Percentiles rank a stretch among this genome's conserved stretches.
phyloP scores from a whole-genome alignment of 2,113 vertebrate genomes.

The Nesoenas mayeri region DNA sequence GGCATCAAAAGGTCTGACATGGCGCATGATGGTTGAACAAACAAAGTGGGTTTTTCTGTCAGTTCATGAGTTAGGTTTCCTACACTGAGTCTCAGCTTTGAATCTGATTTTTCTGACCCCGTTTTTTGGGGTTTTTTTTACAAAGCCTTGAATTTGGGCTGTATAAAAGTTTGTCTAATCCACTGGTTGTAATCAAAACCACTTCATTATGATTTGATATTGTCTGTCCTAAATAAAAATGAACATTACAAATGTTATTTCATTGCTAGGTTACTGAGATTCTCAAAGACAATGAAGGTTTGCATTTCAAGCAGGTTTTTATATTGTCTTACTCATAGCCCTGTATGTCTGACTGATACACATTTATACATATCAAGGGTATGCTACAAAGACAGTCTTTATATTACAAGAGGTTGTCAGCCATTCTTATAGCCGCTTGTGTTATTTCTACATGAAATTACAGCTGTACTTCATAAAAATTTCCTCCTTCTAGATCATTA shows the following conservation, averaged over 20 bases:
- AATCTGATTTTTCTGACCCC: neutral
- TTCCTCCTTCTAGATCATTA: neutral
- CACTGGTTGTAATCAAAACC: neutral
- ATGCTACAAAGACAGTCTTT: neutral
- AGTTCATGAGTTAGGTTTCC: neutral
- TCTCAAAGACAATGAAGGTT: neutral
- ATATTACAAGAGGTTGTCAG: neutral
- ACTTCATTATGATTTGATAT: neutral
- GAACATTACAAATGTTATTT: neutral
- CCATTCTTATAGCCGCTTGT: neutral
- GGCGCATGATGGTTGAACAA: accelerated
- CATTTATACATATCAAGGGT: neutral
- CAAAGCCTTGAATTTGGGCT: neutral
- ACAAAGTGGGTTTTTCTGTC: neutral
- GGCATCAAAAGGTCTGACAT: neutral
- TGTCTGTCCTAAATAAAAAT: neutral
- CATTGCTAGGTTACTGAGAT: neutral
- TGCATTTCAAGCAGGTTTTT: neutral
- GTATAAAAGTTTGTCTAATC: neutral
- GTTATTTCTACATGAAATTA: neutral
- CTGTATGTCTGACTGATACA: accelerated
- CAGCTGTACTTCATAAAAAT: neutral
- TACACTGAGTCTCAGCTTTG: neutral
- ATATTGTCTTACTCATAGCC: neutral
- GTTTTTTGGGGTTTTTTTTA: neutral